phyloP scores from a whole-genome alignment of 1,140 invertebrate genomes.

The Hyles euphorbiae region DNA sequence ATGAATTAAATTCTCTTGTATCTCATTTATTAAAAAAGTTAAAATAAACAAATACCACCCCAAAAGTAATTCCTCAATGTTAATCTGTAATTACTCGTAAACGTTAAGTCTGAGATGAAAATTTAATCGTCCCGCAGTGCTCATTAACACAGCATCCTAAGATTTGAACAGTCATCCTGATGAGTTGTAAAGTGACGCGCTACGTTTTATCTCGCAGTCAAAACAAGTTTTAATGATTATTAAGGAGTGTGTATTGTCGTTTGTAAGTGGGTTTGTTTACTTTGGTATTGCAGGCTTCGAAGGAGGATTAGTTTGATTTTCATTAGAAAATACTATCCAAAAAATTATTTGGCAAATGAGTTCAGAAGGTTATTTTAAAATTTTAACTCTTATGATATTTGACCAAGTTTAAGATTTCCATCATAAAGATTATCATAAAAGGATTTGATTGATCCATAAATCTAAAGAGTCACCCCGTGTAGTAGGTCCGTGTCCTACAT shows the following conservation, averaged over 20 bases:
- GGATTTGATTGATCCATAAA: too few species aligned
- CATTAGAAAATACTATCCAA: too few species aligned
- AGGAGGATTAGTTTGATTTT: too few species aligned
- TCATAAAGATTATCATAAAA: too few species aligned
- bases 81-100: conserved; percentile 23
- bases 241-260: conserved; percentile 13
- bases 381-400: too few species aligned
- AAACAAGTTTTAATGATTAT: conserved; percentile 35
- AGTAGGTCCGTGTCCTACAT: too few species aligned
- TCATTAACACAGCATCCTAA: conserved; percentile 26
- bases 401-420: too few species aligned
- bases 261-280: background rate
- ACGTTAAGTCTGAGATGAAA: conserved; percentile 22
- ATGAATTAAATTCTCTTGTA: conserved; percentile 4
- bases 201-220: conserved; percentile 34
- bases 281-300: too few species aligned
- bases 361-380: too few species aligned
- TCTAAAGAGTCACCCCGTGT: too few species aligned
- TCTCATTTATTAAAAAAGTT: background rate
- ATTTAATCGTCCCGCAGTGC: conserved; percentile 20
- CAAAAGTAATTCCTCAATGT: conserved; percentile 5
- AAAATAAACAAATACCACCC: background rate
- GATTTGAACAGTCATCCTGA: conserved; percentile 25
- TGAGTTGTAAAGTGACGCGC: conserved; percentile 19
- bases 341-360: too few species aligned